Evolutionary conservation across 2,888 invertebrate species (phyloP).

Genomic region (Liopterus haemorrhoidalis): DNA sequence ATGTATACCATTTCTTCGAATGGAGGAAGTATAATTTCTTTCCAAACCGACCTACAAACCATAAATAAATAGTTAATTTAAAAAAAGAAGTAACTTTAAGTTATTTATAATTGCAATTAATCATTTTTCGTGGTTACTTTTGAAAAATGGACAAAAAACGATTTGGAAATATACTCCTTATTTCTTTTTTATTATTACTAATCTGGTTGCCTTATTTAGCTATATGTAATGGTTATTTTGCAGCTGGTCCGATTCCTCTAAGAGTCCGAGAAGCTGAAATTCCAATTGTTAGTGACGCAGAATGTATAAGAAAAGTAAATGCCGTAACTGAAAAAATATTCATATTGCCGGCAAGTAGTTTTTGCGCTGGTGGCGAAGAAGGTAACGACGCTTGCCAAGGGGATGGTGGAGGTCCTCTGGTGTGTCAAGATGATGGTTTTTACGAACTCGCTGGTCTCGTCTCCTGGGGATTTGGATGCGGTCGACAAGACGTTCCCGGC

Average conservation of each 20-base stretch:
- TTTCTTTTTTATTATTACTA: neutral
- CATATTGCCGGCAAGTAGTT: slow-evolving; percentile 86
- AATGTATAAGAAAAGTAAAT: slow-evolving; percentile 87
- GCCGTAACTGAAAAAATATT: slow-evolving; percentile 93
- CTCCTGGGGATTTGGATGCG: slow-evolving; percentile 93
- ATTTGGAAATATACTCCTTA: too few species aligned
- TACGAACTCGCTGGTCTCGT: slow-evolving; percentile 90
- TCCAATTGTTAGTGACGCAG: slow-evolving; percentile 87
- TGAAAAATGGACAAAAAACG: too few species aligned
- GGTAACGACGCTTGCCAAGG: slow-evolving; percentile 95
- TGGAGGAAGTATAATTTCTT: too few species aligned
- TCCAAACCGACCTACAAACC: too few species aligned
- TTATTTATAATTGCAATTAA: too few species aligned
- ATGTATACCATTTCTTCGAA: too few species aligned
- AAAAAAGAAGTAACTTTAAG: too few species aligned
- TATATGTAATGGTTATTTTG: slow-evolving; percentile 26
- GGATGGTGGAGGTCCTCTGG: slow-evolving; percentile 89
- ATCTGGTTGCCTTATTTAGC: neutral
- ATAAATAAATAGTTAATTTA: too few species aligned
- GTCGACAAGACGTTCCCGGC: slow-evolving; percentile 89
- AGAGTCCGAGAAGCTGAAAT: slow-evolving; percentile 85
- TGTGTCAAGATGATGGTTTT: slow-evolving; percentile 88
- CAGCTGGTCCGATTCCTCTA: slow-evolving; percentile 86
- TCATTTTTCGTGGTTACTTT: too few species aligned
- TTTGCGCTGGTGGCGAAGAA: slow-evolving; percentile 89